Conservation (phyloP, 2,113 vertebrate species). For the Macrotis lagotis region DNA sequence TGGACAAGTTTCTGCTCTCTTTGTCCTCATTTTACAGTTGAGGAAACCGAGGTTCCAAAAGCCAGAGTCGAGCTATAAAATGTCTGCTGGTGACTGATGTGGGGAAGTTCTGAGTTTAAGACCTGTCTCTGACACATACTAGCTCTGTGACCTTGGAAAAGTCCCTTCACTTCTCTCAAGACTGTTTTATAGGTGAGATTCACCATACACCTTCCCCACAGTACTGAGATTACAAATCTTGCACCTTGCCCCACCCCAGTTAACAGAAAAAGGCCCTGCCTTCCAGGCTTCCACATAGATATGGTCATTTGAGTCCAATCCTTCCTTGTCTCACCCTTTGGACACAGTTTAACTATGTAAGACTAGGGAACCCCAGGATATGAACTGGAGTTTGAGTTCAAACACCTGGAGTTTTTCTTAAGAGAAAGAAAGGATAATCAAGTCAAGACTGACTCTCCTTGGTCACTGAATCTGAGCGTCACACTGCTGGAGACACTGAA, state of each 20-base stretch:
- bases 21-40: background rate
- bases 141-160: background rate
- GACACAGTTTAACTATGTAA: background rate
- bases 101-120: background rate
- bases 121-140: background rate
- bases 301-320: background rate
- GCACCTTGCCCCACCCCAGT: background rate
- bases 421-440: background rate
- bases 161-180: background rate
- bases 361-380: constrained; percentile 11
- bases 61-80: background rate
- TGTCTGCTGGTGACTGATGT: background rate
- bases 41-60: background rate
- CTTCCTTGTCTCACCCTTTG: background rate
- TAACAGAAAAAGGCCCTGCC: background rate
- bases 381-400: background rate
- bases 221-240: background rate
- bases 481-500: constrained; percentile 17
- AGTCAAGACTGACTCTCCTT: background rate
- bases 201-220: background rate
- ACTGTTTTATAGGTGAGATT: background rate
- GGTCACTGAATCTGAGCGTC: background rate
- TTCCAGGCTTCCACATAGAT: background rate
- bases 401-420: background rate
- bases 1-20: background rate